A percentile compares a stretch with the other conserved stretches of the same genome.
phyloP scores from a whole-genome alignment of 53 echinoderm and acorn worm genomes.

The Temnopleurus reevesii region DNA sequence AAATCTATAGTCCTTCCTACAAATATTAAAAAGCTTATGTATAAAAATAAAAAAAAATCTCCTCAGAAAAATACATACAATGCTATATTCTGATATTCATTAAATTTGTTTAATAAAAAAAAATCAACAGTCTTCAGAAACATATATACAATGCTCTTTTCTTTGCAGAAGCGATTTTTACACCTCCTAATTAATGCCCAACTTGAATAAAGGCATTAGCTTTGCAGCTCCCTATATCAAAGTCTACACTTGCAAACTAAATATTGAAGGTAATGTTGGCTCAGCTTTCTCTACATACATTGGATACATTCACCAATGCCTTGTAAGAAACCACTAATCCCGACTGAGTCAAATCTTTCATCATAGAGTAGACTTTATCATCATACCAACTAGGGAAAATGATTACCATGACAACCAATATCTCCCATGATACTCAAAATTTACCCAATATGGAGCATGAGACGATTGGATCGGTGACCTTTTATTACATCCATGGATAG shows the following conservation, averaged over 20 bases:
- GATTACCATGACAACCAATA: not conserved
- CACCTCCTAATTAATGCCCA: no score
- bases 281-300: not conserved
- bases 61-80: no score
- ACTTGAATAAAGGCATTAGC: no score
- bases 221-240: not conserved
- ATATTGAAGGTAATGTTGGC: not conserved
- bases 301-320: slow-evolving; percentile 1
- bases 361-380: not conserved
- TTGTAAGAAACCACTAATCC: not conserved
- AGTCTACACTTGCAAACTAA: not conserved
- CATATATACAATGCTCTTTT: no score
- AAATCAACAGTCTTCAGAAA: no score
- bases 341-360: not conserved
- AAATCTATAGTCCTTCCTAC: no score
- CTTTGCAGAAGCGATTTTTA: no score
- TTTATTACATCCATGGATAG: not conserved
- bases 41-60: no score
- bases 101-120: no score
- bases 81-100: no score
- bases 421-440: not conserved
- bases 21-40: no score
- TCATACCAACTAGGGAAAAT: not conserved
- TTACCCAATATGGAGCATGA: not conserved
- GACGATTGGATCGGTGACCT: not conserved